Conservation (phyloP, 2,888 invertebrate genomes). For the Slavum lentiscoides region DNA sequence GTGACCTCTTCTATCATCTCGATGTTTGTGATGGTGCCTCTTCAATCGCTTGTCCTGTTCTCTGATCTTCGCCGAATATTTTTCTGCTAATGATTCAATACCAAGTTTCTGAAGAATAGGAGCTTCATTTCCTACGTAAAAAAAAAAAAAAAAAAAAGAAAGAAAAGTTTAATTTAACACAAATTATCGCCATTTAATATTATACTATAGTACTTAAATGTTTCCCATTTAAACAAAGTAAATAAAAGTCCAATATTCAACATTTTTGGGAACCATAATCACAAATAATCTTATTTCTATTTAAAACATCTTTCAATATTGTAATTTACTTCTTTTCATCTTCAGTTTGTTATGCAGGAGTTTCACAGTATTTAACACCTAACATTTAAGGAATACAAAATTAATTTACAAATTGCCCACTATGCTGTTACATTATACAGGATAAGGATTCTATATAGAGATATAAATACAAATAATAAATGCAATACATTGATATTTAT, state of each 20-base stretch:
- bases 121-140: conserved; percentile 36
- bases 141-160: too few relatives aligned
- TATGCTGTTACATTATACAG: background rate
- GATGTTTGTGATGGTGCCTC: conserved; percentile 40
- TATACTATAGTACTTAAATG: background rate
- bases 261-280: background rate
- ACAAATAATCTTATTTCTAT: background rate
- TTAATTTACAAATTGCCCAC: background rate
- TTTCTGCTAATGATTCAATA: conserved; percentile 45
- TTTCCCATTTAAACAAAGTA: background rate
- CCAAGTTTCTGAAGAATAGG: conserved; percentile 51
- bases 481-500: background rate
- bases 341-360: background rate
- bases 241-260: background rate
- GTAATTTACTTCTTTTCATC: background rate
- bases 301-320: background rate
- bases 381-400: background rate
- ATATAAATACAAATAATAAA: background rate
- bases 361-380: conserved; percentile 5
- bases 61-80: conserved; percentile 45
- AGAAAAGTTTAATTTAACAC: background rate
- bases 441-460: background rate
- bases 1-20: conserved; percentile 50
- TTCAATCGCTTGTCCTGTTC: conserved; percentile 40
- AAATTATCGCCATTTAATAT: background rate